Conservation (phyloP, 2,797 vertebrate genomes). For the Anniella stebbinsi region DNA sequence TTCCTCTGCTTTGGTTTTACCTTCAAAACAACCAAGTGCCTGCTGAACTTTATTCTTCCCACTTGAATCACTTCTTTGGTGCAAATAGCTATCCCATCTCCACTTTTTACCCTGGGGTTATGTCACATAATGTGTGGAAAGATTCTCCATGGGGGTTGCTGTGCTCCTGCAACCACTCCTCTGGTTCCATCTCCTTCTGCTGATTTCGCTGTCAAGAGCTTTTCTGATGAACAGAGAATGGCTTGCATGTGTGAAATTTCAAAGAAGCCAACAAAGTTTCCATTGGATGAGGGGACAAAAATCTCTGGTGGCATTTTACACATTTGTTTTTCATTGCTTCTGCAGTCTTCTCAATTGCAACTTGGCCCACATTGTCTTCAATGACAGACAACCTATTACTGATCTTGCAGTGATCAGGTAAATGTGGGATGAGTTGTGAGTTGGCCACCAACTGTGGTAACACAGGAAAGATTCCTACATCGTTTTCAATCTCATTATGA, state of each 20-base stretch:
- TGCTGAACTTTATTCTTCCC: conserved; percentile 33
- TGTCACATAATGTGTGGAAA: neutral
- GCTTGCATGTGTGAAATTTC: neutral
- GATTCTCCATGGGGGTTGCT: neutral
- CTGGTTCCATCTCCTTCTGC: conserved; percentile 35
- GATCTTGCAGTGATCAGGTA: neutral
- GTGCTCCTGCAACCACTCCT: neutral
- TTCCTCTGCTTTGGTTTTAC: neutral
- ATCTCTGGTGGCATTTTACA: too few species aligned
- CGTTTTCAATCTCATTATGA: too few species aligned
- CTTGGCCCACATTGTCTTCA: neutral
- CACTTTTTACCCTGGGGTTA: neutral
- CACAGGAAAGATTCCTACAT: too few species aligned
- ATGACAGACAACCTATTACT: neutral
- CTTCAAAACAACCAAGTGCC: conserved; percentile 7
- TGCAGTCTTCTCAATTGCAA: neutral
- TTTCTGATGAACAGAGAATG: conserved; percentile 19
- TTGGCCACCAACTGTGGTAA: too few species aligned
- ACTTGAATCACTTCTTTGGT: conserved; percentile 25
- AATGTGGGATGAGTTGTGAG: too few species aligned
- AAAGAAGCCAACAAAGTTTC: neutral
- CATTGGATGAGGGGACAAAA: too few species aligned
- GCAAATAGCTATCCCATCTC: neutral
- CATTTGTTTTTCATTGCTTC: neutral
- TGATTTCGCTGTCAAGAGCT: conserved; percentile 35